These are phyloP conservation scores for Ctenoplectra terminalis DNA, from an alignment of 1,140 invertebrate species.

Conservation along the genomic window DNA sequence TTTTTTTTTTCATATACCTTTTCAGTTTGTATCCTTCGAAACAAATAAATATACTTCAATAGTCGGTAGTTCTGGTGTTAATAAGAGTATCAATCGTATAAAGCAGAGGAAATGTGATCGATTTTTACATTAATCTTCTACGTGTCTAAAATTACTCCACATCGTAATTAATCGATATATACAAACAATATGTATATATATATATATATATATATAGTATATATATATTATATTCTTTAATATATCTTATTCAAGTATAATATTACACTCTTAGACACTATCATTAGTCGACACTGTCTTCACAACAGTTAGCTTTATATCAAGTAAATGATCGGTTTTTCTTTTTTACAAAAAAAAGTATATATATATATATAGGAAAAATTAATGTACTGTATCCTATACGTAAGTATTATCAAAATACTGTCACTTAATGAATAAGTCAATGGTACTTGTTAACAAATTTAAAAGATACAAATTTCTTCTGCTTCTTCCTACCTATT, in stretches of 20 bases:
- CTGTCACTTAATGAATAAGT: conserved; percentile 6
- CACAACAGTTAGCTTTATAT: conserved; percentile 6
- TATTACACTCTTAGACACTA: conserved; percentile 43
- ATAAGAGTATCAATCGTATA: conserved; percentile 1
- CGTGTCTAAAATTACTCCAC: conserved; percentile 40
- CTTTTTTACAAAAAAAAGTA: not conserved
- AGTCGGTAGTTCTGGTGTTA: no score
- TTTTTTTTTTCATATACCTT: no score
- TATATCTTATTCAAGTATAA: conserved; percentile 53
- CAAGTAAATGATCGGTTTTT: not conserved
- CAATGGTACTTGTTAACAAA: conserved; percentile 6
- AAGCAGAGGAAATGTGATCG: not conserved
- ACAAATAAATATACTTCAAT: no score
- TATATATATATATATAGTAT: conserved; percentile 42
- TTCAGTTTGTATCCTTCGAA: no score
- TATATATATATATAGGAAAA: not conserved
- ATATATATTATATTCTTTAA: conserved; percentile 51
- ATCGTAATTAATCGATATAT: conserved; percentile 61
- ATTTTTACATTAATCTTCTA: conserved; percentile 17
- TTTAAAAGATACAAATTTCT: not conserved
- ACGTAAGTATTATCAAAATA: conserved; percentile 36
- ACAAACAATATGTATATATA: conserved; percentile 68
- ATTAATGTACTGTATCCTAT: conserved; percentile 9
- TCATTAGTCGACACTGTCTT: conserved; percentile 19
- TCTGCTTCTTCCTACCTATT: not conserved